Evolutionary conservation across 37 sponge, comb jelly and placozoan genomes (phyloP), one percentile per base, ranked within the genome.

Genomic region (Lycopodina hypogea): DNA sequence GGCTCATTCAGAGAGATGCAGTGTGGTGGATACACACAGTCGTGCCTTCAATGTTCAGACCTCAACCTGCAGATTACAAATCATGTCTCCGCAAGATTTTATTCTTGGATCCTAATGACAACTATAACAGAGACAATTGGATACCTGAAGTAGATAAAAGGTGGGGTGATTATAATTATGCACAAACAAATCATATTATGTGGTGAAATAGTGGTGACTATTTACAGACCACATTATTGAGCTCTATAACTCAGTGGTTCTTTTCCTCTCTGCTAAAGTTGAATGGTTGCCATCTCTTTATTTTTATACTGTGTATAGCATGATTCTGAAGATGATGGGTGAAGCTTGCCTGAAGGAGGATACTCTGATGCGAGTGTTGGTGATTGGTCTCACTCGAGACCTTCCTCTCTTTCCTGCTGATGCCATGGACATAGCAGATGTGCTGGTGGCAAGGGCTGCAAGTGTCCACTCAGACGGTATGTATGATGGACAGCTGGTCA

Each of bases 61-160:
- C 90, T 15, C 87, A 85, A 41, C 86, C 89, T 15, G 71, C 59
- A 28, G 86, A 80, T 55, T 93, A 93, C 65, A 93, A 82, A 71
- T 23, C 72, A 11, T 89, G 90, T 66, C 72, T 96, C 22, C 72
- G 82, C 15, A 93, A 93, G 61, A 83, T 90, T 1, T 78, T 96
- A 37, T 96, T 96, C 56, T 57, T 93, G 74, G 94, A 96, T 39
- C 58, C 86, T 37, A 64, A 74, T 40, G 94, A 90, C 55, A 26
- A 81, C n/a, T 96, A 96, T 58, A 40, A 63, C 48, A 93, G 83
- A 39, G 97, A 96, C 69, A 93, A 88, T 71, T 96, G 97, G 97
- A 94, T 94, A 0, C 82, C 86, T 51, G 97, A 96, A 69, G 38
- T 35, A 57, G 97, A 96, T 34, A 79, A 92, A 68, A 69, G 83